These are phyloP conservation scores for Callinectes sapidus DNA, from an alignment of 2,888 invertebrate genomes.

Conservation along the genomic window DNA sequence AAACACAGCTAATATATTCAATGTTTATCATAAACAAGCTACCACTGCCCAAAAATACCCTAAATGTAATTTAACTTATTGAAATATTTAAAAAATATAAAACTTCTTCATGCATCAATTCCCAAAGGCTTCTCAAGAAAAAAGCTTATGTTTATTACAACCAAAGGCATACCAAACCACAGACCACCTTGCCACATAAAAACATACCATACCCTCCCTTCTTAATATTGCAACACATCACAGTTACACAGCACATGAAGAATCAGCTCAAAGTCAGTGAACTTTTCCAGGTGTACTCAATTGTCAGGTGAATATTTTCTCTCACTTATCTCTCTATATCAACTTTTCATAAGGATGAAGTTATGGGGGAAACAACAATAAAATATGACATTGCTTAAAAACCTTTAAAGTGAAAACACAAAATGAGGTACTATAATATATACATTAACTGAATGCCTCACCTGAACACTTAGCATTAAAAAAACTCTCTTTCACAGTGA, in stretches of 20 bases:
- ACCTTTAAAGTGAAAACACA: not conserved
- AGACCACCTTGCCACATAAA: not conserved
- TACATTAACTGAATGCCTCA: not conserved
- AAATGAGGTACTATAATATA: not conserved
- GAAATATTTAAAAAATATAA: not conserved
- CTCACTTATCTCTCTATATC: not conserved
- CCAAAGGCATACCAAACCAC: not conserved
- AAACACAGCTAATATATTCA: not conserved
- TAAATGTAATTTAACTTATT: not conserved
- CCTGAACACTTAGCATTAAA: not conserved
- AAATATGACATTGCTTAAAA: not conserved
- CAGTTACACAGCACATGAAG: not conserved
- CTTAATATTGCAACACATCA: not conserved
- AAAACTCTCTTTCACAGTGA: not conserved
- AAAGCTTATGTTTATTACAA: not conserved
- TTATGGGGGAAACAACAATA: not conserved
- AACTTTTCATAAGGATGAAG: not conserved
- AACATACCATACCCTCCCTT: not conserved
- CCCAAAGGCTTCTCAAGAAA: not conserved
- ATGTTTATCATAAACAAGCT: not conserved
- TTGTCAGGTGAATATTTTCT: not conserved
- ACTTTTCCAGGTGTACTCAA: not conserved
- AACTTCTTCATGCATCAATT: not conserved
- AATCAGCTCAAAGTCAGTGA: not conserved
- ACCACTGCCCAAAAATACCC: not conserved